Conservation (phyloP, 2,888 invertebrate genomes). For the Coenonympha arcania region DNA sequence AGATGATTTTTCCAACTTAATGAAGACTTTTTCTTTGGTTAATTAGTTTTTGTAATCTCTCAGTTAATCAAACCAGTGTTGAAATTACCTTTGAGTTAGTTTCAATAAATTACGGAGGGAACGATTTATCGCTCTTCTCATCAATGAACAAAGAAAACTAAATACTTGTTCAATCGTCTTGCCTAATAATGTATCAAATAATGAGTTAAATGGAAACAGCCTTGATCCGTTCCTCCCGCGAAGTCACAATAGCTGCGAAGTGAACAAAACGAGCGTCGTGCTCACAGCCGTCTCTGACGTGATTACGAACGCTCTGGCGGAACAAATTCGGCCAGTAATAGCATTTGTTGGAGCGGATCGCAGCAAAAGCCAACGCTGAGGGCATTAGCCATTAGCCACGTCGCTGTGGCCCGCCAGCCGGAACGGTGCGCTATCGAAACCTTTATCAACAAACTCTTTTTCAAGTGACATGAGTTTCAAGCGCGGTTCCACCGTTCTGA, state of each 20-base stretch:
- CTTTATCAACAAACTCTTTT: neutral
- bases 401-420: neutral
- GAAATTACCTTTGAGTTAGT: too few relatives aligned
- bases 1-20: too few relatives aligned
- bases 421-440: neutral
- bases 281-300: slow-evolving; percentile 2
- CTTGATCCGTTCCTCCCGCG: slow-evolving; percentile 2
- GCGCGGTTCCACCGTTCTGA: too few relatives aligned
- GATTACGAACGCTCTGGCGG: slow-evolving; percentile 17
- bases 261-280: neutral
- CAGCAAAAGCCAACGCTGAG: neutral
- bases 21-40: too few relatives aligned
- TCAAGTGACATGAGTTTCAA: too few relatives aligned
- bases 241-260: slow-evolving; percentile 6
- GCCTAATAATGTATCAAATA: neutral
- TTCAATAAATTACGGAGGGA: too few relatives aligned
- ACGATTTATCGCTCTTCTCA: too few relatives aligned
- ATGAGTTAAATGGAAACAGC: neutral
- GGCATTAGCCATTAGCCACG: neutral
- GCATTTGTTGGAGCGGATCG: neutral
- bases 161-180: too few relatives aligned
- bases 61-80: too few relatives aligned
- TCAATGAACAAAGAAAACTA: too few relatives aligned
- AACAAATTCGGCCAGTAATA: slow-evolving; percentile 17
- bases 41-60: too few relatives aligned